phyloP scores from a whole-genome alignment of 2,113 vertebrate genomes.

The Crocuta crocuta region DNA sequence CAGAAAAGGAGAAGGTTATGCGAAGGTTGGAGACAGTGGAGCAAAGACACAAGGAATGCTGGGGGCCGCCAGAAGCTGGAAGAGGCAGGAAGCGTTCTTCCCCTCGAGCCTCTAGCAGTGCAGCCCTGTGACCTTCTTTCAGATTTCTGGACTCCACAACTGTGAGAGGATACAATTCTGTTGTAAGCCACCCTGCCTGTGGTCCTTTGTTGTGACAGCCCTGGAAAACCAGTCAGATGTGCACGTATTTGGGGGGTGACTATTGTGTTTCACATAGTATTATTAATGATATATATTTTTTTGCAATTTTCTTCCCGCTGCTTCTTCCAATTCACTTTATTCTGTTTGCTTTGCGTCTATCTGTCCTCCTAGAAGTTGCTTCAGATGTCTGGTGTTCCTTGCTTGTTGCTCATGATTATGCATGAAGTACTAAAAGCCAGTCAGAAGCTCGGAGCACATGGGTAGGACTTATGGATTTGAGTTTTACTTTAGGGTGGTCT shows the following conservation, averaged over 20 bases:
- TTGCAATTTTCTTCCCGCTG: background rate
- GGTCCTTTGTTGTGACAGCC: background rate
- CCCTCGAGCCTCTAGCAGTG: background rate
- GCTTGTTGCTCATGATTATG: background rate
- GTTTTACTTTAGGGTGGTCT: constrained; percentile 16
- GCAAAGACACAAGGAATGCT: background rate
- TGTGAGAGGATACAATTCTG: background rate
- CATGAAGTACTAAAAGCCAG: background rate
- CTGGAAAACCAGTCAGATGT: background rate
- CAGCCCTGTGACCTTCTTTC: background rate
- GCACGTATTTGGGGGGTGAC: background rate
- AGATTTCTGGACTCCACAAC: background rate
- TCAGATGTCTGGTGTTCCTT: background rate
- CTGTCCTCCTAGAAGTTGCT: constrained; percentile 26
- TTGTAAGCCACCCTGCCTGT: background rate
- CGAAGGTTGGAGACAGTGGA: background rate
- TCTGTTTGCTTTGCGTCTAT: background rate
- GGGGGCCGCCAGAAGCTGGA: background rate
- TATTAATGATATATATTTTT: background rate
- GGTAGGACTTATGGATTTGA: background rate
- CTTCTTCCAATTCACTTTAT: background rate
- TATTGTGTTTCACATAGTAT: background rate
- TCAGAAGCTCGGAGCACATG: background rate
- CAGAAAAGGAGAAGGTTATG: background rate
- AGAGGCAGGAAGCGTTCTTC: background rate